Percentiles rank a stretch among this genome's conserved stretches.
phyloP scores from a whole-genome alignment of 1,140 invertebrate genomes.

The Hesperophylax magnus region DNA sequence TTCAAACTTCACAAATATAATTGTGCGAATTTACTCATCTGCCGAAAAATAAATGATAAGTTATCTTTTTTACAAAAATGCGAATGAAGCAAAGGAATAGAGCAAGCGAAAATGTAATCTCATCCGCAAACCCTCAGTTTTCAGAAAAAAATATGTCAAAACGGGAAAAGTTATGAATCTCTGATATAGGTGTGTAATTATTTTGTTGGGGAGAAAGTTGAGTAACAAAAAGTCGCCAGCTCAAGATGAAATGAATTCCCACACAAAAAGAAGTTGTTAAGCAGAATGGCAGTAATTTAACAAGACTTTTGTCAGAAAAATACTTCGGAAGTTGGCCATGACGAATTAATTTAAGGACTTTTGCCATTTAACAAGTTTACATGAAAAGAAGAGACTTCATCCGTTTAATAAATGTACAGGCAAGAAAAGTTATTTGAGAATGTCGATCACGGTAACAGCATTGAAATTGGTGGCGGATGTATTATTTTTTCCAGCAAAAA shows the following conservation, averaged over 20 bases:
- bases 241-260: not conserved
- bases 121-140: not conserved
- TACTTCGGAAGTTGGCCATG: not conserved
- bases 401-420: not conserved
- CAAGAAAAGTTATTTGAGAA: too few relatives aligned
- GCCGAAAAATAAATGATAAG: too few relatives aligned
- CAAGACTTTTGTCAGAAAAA: not conserved
- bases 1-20: too few relatives aligned
- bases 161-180: slow-evolving; percentile 20
- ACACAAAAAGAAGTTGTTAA: not conserved
- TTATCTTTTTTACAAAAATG: not conserved
- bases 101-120: slow-evolving; percentile 1
- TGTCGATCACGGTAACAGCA: too few relatives aligned
- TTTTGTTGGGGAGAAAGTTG: slow-evolving; percentile 17
- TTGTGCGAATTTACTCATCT: too few relatives aligned
- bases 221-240: not conserved
- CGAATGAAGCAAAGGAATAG: not conserved
- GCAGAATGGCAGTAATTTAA: not conserved
- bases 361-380: not conserved
- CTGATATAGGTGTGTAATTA: slow-evolving; percentile 17
- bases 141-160: slow-evolving; percentile 26
- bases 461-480: too few relatives aligned
- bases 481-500: too few relatives aligned
- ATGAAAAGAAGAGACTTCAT: not conserved
- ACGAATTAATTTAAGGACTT: not conserved